A percentile compares a stretch with the other conserved stretches of the same genome.
Evolutionary conservation across 2,113 vertebrate genomes (phyloP).

Genomic region (Callithrix jacchus): DNA sequence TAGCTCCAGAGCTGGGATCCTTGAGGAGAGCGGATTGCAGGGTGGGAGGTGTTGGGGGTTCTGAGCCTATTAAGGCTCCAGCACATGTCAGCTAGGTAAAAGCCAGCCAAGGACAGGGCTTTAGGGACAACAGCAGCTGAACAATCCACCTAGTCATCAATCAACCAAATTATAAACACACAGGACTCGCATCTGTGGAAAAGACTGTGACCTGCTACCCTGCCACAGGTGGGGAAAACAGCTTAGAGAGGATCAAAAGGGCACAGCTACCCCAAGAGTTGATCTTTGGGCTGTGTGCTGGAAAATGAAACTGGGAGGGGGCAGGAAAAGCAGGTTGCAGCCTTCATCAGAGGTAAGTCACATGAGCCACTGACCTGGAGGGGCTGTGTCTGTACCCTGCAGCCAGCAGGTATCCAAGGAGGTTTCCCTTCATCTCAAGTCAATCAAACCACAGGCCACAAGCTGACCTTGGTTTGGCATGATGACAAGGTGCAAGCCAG

Average conservation of each 20-base stretch:
- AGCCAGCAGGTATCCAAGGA: neutral
- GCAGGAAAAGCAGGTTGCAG: neutral
- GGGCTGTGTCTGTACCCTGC: neutral
- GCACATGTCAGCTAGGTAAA: neutral
- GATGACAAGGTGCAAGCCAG: constrained; percentile 12
- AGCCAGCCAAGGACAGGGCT: constrained; percentile 23
- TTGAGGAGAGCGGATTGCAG: neutral
- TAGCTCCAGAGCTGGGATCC: neutral
- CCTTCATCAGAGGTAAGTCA: neutral
- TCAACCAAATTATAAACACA: constrained; percentile 33
- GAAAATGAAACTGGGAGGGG: constrained; percentile 10
- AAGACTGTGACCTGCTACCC: constrained; percentile 63
- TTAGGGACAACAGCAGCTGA: constrained; percentile 20
- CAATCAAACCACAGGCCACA: neutral
- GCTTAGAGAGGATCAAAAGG: neutral
- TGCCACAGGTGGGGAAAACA: neutral
- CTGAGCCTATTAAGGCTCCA: neutral
- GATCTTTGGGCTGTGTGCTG: neutral
- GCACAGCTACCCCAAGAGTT: constrained; percentile 69
- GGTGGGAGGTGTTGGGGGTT: neutral
- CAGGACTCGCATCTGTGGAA: constrained; percentile 66
- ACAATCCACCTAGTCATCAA: constrained; percentile 7
- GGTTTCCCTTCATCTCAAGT: neutral
- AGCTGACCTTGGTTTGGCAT: neutral
- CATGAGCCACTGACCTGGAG: neutral